A percentile compares a stretch with the other conserved stretches of the same genome.
Evolutionary conservation across 1,140 invertebrate species (phyloP).

Genomic region (Drosophila eugracilis): DNA sequence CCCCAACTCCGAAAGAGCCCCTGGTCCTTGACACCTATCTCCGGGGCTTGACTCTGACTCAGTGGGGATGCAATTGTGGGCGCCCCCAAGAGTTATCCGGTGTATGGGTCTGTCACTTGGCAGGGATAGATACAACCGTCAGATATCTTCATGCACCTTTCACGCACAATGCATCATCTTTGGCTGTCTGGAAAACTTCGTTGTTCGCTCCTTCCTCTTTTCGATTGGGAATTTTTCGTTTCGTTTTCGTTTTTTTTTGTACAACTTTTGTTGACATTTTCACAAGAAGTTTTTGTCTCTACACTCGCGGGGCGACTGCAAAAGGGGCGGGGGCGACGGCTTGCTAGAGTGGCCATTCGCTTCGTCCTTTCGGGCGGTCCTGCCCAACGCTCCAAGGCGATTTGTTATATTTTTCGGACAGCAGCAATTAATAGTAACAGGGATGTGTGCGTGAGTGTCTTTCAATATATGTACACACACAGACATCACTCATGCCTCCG

Average conservation of each 20-base stretch:
- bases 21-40: slow-evolving; percentile 20
- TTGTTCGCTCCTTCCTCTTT: slow-evolving; percentile 43
- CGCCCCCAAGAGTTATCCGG: slow-evolving; percentile 67
- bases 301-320: slow-evolving; percentile 44
- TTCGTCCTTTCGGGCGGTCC: slow-evolving; percentile 68
- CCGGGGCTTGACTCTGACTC: slow-evolving; percentile 56
- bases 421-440: slow-evolving; percentile 84
- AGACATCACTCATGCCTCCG: slow-evolving; percentile 21
- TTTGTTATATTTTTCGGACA: slow-evolving; percentile 84
- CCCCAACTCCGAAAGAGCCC: slow-evolving; percentile 16
- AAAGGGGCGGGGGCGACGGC: slow-evolving; percentile 5
- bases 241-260: too few relatives aligned
- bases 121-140: slow-evolving; percentile 73
- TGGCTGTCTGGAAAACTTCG: slow-evolving; percentile 79
- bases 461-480: slow-evolving; percentile 15
- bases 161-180: slow-evolving; percentile 83
- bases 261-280: slow-evolving; percentile 83
- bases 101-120: slow-evolving; percentile 68
- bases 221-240: slow-evolving; percentile 36
- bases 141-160: slow-evolving; percentile 80
- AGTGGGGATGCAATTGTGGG: slow-evolving; percentile 83
- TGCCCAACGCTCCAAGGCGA: slow-evolving; percentile 71
- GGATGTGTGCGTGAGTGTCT: slow-evolving; percentile 72
- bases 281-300: slow-evolving; percentile 82
- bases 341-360: slow-evolving; percentile 40